phyloP scores from a whole-genome alignment of 1,140 invertebrate genomes.

The Euwallacea similis region DNA sequence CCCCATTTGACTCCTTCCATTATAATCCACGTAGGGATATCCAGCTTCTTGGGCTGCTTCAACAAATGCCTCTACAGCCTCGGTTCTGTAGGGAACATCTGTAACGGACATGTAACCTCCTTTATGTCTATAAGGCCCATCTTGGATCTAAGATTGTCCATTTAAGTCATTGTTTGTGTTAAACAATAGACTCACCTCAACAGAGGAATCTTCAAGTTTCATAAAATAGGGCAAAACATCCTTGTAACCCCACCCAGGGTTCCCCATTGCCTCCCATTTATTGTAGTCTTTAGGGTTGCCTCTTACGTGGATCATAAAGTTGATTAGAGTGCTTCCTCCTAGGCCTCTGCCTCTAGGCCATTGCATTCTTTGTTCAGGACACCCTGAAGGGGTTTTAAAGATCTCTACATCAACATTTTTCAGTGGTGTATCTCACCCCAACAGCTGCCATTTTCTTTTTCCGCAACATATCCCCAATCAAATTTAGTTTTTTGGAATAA shows the following conservation, averaged over 20 bases:
- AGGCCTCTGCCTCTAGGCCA: conserved; percentile 66
- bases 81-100: conserved; percentile 61
- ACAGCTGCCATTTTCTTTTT: conserved; percentile 60
- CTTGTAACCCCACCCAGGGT: conserved; percentile 79
- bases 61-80: conserved; percentile 65
- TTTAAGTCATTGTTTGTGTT: not conserved
- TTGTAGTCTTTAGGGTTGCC: conserved; percentile 70
- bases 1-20: conserved; percentile 84
- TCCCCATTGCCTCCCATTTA: conserved; percentile 71
- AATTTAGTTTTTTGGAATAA: conserved; percentile 69
- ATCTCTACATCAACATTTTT: not conserved
- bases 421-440: conserved; percentile 36
- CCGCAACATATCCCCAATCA: conserved; percentile 80
- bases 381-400: conserved; percentile 50
- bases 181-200: conserved; percentile 22
- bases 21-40: conserved; percentile 73
- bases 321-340: conserved; percentile 79
- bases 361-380: conserved; percentile 59
- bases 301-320: conserved; percentile 89
- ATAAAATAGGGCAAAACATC: conserved; percentile 80
- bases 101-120: conserved; percentile 46
- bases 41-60: conserved; percentile 76
- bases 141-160: conserved; percentile 39
- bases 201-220: conserved; percentile 70
- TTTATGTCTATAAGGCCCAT: conserved; percentile 57